Conservation (phyloP, 37 sponge, comb jelly and placozoan species). For the Halisarca cf. caerulea region DNA sequence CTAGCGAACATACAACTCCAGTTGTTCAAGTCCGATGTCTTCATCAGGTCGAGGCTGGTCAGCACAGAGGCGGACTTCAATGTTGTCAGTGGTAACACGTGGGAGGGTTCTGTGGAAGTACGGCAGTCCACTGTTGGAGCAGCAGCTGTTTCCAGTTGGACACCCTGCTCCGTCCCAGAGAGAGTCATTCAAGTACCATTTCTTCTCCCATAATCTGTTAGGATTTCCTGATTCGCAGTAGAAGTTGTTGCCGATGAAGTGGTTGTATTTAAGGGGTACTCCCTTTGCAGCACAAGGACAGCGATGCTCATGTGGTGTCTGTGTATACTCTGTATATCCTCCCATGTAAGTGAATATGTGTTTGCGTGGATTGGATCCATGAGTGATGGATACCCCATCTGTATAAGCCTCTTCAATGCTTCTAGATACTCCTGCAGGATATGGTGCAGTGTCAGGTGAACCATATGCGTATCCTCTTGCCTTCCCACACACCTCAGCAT, state of each 20-base stretch:
- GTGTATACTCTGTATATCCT: neutral
- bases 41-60: constrained; percentile 6
- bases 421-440: neutral
- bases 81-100: neutral
- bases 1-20: constrained; percentile 22
- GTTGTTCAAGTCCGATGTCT: neutral
- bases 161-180: constrained; percentile 24
- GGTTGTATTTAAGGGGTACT: neutral
- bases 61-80: constrained; percentile 17
- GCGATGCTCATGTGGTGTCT: no score
- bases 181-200: neutral
- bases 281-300: constrained; percentile 30
- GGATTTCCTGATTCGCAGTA: constrained; percentile 24
- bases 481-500: constrained; percentile 1
- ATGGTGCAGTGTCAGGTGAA: neutral
- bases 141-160: constrained; percentile 24
- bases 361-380: constrained; percentile 1
- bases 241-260: constrained; percentile 1
- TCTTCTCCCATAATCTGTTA: neutral
- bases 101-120: constrained; percentile 27
- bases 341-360: neutral
- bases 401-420: neutral
- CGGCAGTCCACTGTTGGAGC: constrained; percentile 4
- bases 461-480: constrained; percentile 1
- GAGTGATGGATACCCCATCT: constrained; percentile 16